These are phyloP conservation scores for Phylloscopus collybita DNA, from an alignment of 2,797 vertebrate species.

Conservation along the genomic window DNA sequence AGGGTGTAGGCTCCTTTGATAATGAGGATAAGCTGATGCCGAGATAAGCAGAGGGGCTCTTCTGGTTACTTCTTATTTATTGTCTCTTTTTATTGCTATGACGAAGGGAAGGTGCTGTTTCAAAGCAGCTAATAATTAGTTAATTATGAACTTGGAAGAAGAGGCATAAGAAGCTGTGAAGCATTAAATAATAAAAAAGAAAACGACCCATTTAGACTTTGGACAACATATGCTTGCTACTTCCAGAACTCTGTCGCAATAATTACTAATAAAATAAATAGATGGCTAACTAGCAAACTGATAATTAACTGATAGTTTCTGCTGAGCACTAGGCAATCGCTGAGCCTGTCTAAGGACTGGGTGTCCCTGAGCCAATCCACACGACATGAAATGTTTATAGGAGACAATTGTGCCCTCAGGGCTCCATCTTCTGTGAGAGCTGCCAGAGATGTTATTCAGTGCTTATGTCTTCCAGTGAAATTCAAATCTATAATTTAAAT, in stretches of 20 bases:
- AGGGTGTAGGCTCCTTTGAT: constrained; percentile 79
- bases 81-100: constrained; percentile 81
- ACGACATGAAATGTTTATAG: constrained; percentile 84
- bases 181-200: constrained; percentile 79
- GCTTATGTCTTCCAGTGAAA: constrained; percentile 87
- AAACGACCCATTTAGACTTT: constrained; percentile 81
- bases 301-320: constrained; percentile 87
- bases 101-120: constrained; percentile 79
- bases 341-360: constrained; percentile 69
- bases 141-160: constrained; percentile 85
- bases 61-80: constrained; percentile 83
- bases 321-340: constrained; percentile 78
- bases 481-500: constrained; percentile 94
- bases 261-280: constrained; percentile 89
- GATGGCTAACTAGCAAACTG: constrained; percentile 85
- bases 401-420: constrained; percentile 85
- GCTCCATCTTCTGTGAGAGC: constrained; percentile 83
- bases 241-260: constrained; percentile 81
- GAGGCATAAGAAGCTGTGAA: constrained; percentile 76
- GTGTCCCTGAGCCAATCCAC: constrained; percentile 79
- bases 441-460: constrained; percentile 89
- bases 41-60: constrained; percentile 77
- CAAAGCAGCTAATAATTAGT: constrained; percentile 85
- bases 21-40: constrained; percentile 83
- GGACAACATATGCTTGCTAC: constrained; percentile 78